Conservation (phyloP, 1,140 invertebrate species). For the Contarinia nasturtii region DNA sequence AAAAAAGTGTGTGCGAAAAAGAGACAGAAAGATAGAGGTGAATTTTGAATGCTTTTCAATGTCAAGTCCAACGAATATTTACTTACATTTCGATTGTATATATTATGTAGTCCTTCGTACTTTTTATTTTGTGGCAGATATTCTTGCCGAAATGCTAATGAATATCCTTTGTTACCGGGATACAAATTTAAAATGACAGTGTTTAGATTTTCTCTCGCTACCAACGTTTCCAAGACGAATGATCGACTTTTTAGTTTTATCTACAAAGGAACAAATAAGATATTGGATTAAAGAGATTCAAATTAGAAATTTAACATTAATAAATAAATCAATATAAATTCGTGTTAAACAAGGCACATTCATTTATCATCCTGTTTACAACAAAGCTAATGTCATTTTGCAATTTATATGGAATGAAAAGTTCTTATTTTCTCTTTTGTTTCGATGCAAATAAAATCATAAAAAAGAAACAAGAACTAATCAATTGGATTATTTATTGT, state of each 20-base stretch:
- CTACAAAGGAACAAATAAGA: slow-evolving; percentile 7
- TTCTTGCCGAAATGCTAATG: slow-evolving; percentile 50
- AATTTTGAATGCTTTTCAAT: no score
- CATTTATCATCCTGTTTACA: not conserved
- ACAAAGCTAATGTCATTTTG: slow-evolving; percentile 3
- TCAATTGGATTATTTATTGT: no score
- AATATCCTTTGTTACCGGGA: slow-evolving; percentile 80
- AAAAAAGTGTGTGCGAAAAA: not conserved
- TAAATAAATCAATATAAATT: slow-evolving; percentile 4
- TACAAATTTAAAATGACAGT: slow-evolving; percentile 80
- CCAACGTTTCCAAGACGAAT: slow-evolving; percentile 65
- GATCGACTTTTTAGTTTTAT: slow-evolving; percentile 28
- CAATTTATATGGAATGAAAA: no score
- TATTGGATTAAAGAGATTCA: no score
- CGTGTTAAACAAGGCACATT: no score
- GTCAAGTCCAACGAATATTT: not conserved
- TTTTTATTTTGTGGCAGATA: not conserved
- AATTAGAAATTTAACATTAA: no score
- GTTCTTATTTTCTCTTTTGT: no score
- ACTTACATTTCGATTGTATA: no score
- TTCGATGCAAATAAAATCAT: not conserved
- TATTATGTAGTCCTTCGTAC: no score
- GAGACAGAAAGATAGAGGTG: no score
- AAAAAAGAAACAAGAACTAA: no score
- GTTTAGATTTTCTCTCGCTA: slow-evolving; percentile 66